Percentiles rank a stretch among this genome's conserved stretches.
These are phyloP conservation scores for Rhopalosiphum padi DNA, from an alignment of 1,140 invertebrate species.

Conservation along the genomic window DNA sequence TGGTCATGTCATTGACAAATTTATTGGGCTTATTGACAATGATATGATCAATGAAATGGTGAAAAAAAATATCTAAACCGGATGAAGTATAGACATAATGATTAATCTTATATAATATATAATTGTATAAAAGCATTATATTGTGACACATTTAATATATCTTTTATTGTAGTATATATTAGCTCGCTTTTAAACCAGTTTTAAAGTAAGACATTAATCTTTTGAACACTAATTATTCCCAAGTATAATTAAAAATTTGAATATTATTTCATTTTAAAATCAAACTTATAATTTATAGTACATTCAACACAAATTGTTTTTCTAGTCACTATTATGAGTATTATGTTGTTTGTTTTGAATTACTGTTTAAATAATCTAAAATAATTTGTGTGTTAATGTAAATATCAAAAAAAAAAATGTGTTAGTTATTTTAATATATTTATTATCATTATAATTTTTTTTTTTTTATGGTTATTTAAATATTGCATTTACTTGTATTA, in stretches of 20 bases:
- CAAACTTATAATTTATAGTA: not conserved
- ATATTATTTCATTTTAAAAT: not conserved
- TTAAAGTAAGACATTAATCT: not conserved
- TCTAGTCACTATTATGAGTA: slow-evolving; percentile 41
- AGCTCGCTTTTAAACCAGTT: not conserved
- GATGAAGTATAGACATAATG: slow-evolving; percentile 16
- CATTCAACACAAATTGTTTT: not conserved
- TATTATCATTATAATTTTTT: not conserved
- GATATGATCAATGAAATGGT: slow-evolving; percentile 61
- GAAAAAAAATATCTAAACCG: slow-evolving; percentile 58
- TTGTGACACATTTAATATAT: not conserved
- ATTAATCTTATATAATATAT: not conserved
- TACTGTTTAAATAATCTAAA: not conserved
- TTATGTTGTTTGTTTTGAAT: not conserved
- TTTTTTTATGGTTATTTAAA: not conserved
- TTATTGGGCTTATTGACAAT: slow-evolving; percentile 76
- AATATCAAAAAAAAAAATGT: not conserved
- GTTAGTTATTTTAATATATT: not conserved
- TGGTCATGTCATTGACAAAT: slow-evolving; percentile 89
- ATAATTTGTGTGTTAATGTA: slow-evolving; percentile 5
- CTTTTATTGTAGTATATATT: not conserved
- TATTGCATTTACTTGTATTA: not conserved
- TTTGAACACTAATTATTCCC: not conserved
- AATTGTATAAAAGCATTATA: not conserved
- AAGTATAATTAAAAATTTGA: not conserved